phyloP scores from a whole-genome alignment of 2,113 vertebrate genomes.

The Eira barbara region DNA sequence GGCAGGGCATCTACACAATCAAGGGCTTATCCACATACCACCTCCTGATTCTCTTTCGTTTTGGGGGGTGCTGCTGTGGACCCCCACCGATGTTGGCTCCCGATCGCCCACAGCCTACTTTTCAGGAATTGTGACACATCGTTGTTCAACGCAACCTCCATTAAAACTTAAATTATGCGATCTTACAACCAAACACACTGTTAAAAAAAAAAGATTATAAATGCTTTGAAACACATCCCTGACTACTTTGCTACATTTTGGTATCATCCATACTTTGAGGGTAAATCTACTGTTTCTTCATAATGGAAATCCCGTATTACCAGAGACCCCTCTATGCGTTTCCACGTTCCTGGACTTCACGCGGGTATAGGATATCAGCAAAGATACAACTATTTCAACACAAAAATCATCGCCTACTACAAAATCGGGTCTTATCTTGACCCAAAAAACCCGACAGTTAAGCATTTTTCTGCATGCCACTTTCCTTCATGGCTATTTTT shows the following conservation, averaged over 20 bases:
- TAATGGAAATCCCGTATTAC: not conserved
- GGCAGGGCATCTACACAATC: not conserved
- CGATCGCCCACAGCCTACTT: too few relatives aligned
- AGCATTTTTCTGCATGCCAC: not conserved
- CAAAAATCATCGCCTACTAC: not conserved
- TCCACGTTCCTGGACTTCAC: not conserved
- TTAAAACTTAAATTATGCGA: too few relatives aligned
- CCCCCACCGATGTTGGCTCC: not conserved
- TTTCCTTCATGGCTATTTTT: accelerated
- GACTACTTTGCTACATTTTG: too few relatives aligned
- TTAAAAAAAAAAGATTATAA: too few relatives aligned
- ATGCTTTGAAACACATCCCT: too few relatives aligned
- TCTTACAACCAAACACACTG: too few relatives aligned
- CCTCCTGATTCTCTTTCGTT: not conserved
- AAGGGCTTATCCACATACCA: not conserved
- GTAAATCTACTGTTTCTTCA: not conserved
- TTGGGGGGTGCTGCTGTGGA: too few relatives aligned
- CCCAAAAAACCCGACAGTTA: not conserved
- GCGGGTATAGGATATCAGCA: not conserved
- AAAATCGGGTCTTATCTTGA: not conserved
- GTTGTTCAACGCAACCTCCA: too few relatives aligned
- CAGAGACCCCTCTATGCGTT: accelerated
- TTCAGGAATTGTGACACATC: too few relatives aligned
- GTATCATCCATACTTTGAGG: not conserved
- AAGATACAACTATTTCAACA: not conserved